Evolutionary conservation across 1,140 invertebrate genomes (phyloP), one percentile per base, ranked within the genome.

Genomic region (Drosophila truncata): DNA sequence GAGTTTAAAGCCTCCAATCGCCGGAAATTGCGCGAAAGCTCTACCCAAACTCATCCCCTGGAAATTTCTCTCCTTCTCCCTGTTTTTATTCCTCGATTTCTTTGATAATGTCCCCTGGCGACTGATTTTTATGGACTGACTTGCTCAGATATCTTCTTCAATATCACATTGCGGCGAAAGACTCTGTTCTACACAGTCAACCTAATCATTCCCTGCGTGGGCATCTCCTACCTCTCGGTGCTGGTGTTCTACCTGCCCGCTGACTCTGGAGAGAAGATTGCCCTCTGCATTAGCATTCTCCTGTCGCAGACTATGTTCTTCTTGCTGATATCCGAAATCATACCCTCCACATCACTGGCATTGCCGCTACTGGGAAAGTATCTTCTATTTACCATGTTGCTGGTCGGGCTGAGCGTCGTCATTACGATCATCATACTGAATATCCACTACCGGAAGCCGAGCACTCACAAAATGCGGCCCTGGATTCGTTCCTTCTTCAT

Each of bases 231-330:
- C 90, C 93, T 98, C 4, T 98, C 97, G 5, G 96, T 98, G 3
- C 93, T 98, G 37, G 99, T 99, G 0, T 99, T 99, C 93, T 99
- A 99, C 92, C 93, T 99, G 49, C 99, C 99, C 39, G 99, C 98
- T 0, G 99, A 99, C 93, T 99, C 98, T 6, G 98, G 99, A 6
- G 99, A 99, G 92, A 99, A 99, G 93, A 98, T 99, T 69, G 98
- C 98, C 1, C 95, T 99, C 3, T 99, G 98, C 93, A 99, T 99
- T 82, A 99, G 98, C 78, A 99, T 99, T 85, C 95, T 99, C 1
- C 95, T 99, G 18, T 99, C 99, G 1, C 97, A 99, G 92, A 99
- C 98, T 14, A 99, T 99, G 96, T 99, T 99, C 94, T 99, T 99
- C 94, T 94, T 99, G 69, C 95, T 99, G 8, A 97, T 99, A 82